Conservation (phyloP, 2,888 invertebrate species). For the Chrysolina americana region DNA sequence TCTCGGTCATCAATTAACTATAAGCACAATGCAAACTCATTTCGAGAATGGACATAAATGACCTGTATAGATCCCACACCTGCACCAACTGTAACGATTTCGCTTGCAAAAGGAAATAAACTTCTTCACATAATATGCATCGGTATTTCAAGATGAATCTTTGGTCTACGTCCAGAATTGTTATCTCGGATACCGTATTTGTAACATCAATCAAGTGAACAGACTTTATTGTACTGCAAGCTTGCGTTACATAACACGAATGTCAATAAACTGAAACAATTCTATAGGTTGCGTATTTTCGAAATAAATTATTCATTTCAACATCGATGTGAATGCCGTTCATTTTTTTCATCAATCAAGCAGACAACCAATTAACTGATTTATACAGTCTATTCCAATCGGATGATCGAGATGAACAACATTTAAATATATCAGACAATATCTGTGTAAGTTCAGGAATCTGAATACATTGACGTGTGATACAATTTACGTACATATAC, state of each 20-base stretch:
- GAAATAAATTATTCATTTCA: neutral
- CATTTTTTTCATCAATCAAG: neutral
- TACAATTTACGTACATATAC: too few species aligned
- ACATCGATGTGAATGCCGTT: neutral
- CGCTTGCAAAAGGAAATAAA: neutral
- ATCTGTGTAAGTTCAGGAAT: too few species aligned
- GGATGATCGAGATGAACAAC: too few species aligned
- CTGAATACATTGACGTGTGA: too few species aligned
- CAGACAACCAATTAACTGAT: neutral
- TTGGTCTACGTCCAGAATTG: slow-evolving; percentile 1
- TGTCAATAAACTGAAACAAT: neutral
- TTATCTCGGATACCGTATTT: slow-evolving; percentile 35
- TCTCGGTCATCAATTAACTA: neutral
- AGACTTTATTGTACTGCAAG: slow-evolving; percentile 13
- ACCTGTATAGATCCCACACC: neutral
- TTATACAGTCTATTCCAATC: too few species aligned
- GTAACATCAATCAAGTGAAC: slow-evolving; percentile 38
- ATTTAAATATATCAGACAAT: too few species aligned
- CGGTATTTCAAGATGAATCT: slow-evolving; percentile 9
- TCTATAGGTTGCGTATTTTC: neutral
- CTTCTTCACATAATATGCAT: neutral
- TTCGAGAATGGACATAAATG: neutral
- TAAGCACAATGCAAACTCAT: slow-evolving; percentile 6
- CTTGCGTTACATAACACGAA: slow-evolving; percentile 5
- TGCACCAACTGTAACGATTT: slow-evolving; percentile 7